Conservation (phyloP, 2,113 vertebrate genomes). For the Atlantisia rogersi region DNA sequence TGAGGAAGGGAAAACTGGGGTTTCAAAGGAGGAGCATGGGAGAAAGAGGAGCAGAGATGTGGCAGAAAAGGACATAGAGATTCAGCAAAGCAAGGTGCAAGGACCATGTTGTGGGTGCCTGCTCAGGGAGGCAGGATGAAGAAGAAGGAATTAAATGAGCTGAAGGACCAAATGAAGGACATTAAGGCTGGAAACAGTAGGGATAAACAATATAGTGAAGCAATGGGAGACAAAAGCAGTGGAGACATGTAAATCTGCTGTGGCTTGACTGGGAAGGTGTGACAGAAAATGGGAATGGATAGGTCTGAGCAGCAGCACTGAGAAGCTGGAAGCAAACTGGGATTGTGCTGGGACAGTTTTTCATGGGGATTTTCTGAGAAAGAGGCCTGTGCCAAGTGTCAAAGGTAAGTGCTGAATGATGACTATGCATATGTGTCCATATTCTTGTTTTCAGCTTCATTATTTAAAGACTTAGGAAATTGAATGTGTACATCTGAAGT, state of each 20-base stretch:
- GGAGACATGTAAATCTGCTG: rapidly evolving
- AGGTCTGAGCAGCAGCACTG: background rate
- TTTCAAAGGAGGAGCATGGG: background rate
- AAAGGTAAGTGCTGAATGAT: background rate
- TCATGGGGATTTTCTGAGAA: background rate
- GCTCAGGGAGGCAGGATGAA: background rate
- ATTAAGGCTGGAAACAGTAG: background rate
- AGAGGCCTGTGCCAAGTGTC: background rate
- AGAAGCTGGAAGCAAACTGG: background rate
- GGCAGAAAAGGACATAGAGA: background rate
- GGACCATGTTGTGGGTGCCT: rapidly evolving
- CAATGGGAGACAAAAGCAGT: background rate
- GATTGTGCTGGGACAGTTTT: background rate
- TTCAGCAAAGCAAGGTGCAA: rapidly evolving
- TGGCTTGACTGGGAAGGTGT: background rate
- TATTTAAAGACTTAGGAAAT: background rate
- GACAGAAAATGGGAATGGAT: background rate
- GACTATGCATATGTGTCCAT: background rate
- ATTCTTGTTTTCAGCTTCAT: background rate
- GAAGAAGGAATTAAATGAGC: background rate
- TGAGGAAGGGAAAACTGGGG: background rate
- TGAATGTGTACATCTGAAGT: background rate
- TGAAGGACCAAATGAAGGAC: background rate
- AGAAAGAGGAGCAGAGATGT: background rate
- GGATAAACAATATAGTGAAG: background rate